phyloP scores from a whole-genome alignment of 1,140 invertebrate genomes.

The Drosophila bipectinata region DNA sequence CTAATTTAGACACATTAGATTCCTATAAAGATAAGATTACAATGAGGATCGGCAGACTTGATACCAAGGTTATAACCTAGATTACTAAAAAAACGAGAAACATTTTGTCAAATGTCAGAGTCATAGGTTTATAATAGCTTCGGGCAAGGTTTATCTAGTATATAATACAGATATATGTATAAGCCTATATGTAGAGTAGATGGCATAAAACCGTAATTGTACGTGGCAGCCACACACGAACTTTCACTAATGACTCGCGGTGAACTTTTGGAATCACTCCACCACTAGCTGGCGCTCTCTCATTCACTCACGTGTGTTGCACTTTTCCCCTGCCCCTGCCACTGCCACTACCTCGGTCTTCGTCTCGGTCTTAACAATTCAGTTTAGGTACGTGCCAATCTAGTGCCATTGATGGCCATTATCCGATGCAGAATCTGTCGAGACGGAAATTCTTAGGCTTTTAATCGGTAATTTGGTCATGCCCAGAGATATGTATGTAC shows the following conservation, averaged over 20 bases:
- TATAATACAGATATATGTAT: not conserved
- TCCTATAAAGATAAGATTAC: not conserved
- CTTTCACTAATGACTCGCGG: conserved; percentile 77
- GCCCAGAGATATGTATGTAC: conserved; percentile 5
- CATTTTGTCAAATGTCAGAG: conserved; percentile 39
- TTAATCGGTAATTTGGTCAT: conserved; percentile 31
- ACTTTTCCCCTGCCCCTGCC: not conserved
- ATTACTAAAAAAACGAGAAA: conserved; percentile 3
- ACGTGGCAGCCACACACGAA: conserved; percentile 66
- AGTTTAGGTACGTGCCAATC: conserved; percentile 26
- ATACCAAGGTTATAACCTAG: conserved; percentile 1
- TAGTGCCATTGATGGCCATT: conserved; percentile 24
- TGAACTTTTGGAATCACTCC: conserved; percentile 62
- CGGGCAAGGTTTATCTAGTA: conserved; percentile 6
- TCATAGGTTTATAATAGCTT: conserved; percentile 21
- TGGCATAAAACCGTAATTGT: conserved; percentile 56
- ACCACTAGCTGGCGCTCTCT: conserved; percentile 13
- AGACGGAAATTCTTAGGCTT: conserved; percentile 35
- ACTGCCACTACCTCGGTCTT: not conserved
- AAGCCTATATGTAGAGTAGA: conserved; percentile 5
- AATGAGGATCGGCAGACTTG: not conserved
- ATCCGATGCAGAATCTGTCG: conserved; percentile 4
- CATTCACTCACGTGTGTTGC: conserved; percentile 21
- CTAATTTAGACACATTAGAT: not conserved
- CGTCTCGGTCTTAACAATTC: too few species aligned